Conservation (phyloP, 2,888 invertebrate species). For the Nycteola revayana region DNA sequence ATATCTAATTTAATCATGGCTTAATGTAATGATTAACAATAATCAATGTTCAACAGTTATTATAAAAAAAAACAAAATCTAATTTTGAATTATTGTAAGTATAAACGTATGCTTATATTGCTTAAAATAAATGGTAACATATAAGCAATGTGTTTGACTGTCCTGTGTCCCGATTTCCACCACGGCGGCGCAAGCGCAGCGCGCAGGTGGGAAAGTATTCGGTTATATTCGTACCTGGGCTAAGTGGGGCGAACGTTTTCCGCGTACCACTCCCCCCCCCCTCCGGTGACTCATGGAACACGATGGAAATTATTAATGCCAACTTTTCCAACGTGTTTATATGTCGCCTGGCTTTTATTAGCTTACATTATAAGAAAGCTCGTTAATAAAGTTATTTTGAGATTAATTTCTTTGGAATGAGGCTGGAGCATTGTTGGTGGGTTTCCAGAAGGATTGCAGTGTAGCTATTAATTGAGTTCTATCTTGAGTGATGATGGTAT, state of each 20-base stretch:
- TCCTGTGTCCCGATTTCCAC: constrained; percentile 48
- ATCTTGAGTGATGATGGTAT: too few species aligned
- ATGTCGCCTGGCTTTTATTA: constrained; percentile 21
- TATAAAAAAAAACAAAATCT: too few species aligned
- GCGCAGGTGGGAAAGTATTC: constrained; percentile 75
- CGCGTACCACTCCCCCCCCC: constrained; percentile 41
- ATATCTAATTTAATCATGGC: too few species aligned
- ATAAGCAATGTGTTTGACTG: constrained; percentile 35
- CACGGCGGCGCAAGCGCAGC: constrained; percentile 42
- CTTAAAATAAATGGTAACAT: too few species aligned
- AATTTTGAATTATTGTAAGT: too few species aligned
- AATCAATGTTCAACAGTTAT: too few species aligned
- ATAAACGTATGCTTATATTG: too few species aligned
- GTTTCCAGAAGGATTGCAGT: too few species aligned
- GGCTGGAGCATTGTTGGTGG: background rate
- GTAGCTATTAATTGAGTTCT: too few species aligned
- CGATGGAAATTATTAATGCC: constrained; percentile 41
- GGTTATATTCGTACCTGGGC: constrained; percentile 73
- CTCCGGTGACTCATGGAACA: constrained; percentile 51
- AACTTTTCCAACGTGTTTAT: constrained; percentile 31
- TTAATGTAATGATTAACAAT: too few species aligned
- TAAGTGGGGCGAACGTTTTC: constrained; percentile 72
- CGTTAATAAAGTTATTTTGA: constrained; percentile 21
- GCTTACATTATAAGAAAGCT: constrained; percentile 19
- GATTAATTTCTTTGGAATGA: constrained; percentile 19